Conservation (phyloP, 2,113 vertebrate genomes). For the Podilymbus podiceps region DNA sequence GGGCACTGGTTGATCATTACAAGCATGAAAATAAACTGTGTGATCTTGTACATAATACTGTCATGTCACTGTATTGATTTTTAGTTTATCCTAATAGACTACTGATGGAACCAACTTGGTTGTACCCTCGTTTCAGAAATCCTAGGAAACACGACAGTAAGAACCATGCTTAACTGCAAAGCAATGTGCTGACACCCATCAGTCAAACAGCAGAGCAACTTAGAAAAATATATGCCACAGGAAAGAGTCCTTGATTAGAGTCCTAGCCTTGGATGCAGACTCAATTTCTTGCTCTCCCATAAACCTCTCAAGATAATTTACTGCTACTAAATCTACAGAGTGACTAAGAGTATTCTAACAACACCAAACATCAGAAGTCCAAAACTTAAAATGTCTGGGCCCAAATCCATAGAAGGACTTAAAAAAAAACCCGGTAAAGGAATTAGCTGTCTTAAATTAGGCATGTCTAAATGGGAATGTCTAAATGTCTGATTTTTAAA, state of each 20-base stretch:
- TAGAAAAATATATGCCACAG: neutral
- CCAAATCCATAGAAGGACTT: neutral
- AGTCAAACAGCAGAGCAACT: neutral
- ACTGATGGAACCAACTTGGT: neutral
- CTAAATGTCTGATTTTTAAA: neutral
- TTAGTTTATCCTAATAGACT: neutral
- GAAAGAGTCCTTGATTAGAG: neutral
- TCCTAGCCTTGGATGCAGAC: neutral
- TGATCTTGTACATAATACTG: neutral
- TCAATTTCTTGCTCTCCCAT: neutral
- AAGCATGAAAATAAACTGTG: neutral
- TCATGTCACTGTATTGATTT: neutral
- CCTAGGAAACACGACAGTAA: neutral
- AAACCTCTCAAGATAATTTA: slow-evolving; percentile 13
- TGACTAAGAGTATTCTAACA: neutral
- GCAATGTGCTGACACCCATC: neutral
- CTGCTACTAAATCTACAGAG: neutral
- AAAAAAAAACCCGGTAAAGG: neutral
- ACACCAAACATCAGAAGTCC: neutral
- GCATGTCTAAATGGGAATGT: neutral
- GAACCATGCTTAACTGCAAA: neutral
- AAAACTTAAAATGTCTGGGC: neutral
- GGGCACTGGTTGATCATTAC: neutral
- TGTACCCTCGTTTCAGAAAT: neutral
- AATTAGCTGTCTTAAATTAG: neutral